Evolutionary conservation across 1,140 invertebrate species (phyloP).

Genomic region (Brachionus rubens): DNA sequence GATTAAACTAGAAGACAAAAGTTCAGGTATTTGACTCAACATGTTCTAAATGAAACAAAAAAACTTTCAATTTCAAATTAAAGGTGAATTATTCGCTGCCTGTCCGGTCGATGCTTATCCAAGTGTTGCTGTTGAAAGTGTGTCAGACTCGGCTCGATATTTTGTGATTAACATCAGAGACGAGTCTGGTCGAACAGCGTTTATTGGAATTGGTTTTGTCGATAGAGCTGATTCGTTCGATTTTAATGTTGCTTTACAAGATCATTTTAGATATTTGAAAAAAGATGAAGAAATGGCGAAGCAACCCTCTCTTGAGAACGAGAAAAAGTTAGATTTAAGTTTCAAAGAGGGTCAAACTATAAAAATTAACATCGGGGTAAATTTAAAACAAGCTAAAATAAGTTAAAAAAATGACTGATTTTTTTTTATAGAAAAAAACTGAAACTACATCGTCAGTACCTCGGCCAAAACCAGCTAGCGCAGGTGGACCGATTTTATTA

Average conservation of each 20-base stretch:
- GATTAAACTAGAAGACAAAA: conserved; percentile 94
- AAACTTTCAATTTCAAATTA: background rate
- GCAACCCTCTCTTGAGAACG: conserved; percentile 59
- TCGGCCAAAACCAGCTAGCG: conserved; percentile 64
- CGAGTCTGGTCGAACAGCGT: conserved; percentile 90
- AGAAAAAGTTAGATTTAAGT: conserved; percentile 76
- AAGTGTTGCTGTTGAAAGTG: conserved; percentile 85
- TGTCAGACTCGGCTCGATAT: conserved; percentile 95
- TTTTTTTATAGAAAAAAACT: conserved; percentile 76
- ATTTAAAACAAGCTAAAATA: conserved; percentile 49
- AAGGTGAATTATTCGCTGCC: conserved; percentile 90
- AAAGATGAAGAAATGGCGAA: conserved; percentile 76
- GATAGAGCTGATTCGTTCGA: conserved; percentile 99
- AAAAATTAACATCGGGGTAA: conserved; percentile 92
- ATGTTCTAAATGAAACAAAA: background rate
- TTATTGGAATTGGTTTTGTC: conserved; percentile 92
- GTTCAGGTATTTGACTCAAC: no score
- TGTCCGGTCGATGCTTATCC: conserved; percentile 95
- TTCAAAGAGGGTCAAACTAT: conserved; percentile 98
- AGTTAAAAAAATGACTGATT: background rate
- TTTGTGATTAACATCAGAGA: conserved; percentile 94
- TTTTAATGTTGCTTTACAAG: conserved; percentile 94
- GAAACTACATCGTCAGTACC: conserved; percentile 60
- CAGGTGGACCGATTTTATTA: conserved; percentile 64
- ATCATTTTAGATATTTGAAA: conserved; percentile 86